Conservation (phyloP, 2,797 vertebrate genomes). For the Pseudotriccus pelzelni region DNA sequence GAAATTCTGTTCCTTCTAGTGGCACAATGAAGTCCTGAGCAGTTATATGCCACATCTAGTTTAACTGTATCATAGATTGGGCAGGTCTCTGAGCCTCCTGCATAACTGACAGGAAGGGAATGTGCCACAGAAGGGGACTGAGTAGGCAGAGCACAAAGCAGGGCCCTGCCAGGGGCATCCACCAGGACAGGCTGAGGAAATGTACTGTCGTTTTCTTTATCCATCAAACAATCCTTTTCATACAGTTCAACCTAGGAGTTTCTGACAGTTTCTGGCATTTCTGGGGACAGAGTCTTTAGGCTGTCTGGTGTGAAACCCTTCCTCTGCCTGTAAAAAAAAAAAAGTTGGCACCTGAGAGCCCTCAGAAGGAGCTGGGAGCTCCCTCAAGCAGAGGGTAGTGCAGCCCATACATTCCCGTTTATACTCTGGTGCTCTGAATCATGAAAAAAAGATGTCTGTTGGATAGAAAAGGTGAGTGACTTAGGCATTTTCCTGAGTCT, state of each 20-base stretch:
- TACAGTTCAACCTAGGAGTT: background rate
- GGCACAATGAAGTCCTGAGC: background rate
- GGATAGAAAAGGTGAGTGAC: background rate
- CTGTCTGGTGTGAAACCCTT: accelerated
- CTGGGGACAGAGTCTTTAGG: background rate
- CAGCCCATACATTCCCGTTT: background rate
- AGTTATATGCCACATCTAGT: background rate
- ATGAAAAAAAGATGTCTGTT: background rate
- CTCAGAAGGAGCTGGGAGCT: background rate
- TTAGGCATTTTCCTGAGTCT: background rate
- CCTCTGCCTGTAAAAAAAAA: background rate
- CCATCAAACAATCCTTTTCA: background rate
- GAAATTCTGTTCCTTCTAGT: background rate
- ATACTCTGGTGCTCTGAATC: background rate
- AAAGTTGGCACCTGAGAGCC: background rate
- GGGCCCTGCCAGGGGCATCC: no score
- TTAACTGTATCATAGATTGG: no score
- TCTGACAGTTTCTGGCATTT: background rate
- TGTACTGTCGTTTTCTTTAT: background rate
- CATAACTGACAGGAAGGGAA: background rate
- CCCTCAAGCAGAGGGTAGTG: background rate
- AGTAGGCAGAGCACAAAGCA: background rate
- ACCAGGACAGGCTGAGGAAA: background rate
- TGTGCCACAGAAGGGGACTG: background rate
- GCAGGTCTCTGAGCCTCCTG: background rate